phyloP scores from a whole-genome alignment of 92 coral and sea anemone genomes.

The Diadumene lineata region DNA sequence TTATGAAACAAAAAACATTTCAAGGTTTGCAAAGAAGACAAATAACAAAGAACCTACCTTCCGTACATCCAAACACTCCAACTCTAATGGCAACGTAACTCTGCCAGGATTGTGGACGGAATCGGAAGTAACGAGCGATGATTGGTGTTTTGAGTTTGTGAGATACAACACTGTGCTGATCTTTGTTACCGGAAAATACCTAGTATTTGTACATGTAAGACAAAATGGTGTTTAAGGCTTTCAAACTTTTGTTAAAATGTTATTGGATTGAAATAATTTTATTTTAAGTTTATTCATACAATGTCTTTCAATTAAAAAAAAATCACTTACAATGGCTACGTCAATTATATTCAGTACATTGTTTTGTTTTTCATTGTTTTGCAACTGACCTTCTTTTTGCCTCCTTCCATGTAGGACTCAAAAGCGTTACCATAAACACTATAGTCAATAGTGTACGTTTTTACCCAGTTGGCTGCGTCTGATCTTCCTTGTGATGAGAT shows the following conservation, averaged over 20 bases:
- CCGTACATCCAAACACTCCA: background rate
- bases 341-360: too few species aligned
- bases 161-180: background rate
- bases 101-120: conserved; percentile 20
- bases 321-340: too few species aligned
- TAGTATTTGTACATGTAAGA: background rate
- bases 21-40: too few species aligned
- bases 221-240: too few species aligned
- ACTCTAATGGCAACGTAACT: background rate
- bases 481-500: conserved; percentile 43
- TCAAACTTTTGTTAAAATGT: background rate
- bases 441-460: conserved; percentile 23
- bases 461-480: conserved; percentile 8
- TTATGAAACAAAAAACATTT: too few species aligned
- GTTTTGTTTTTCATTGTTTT: too few species aligned
- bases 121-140: conserved; percentile 10
- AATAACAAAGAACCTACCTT: background rate
- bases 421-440: conserved; percentile 10
- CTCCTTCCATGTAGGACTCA: conserved; percentile 1
- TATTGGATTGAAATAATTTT: too few species aligned
- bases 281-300: too few species aligned
- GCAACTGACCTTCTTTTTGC: conserved; percentile 3
- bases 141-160: conserved; percentile 2
- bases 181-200: conserved; percentile 6
- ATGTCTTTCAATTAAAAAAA: too few species aligned